Conservation (phyloP, 2,113 vertebrate species). For the Acanthochromis polyacanthus region DNA sequence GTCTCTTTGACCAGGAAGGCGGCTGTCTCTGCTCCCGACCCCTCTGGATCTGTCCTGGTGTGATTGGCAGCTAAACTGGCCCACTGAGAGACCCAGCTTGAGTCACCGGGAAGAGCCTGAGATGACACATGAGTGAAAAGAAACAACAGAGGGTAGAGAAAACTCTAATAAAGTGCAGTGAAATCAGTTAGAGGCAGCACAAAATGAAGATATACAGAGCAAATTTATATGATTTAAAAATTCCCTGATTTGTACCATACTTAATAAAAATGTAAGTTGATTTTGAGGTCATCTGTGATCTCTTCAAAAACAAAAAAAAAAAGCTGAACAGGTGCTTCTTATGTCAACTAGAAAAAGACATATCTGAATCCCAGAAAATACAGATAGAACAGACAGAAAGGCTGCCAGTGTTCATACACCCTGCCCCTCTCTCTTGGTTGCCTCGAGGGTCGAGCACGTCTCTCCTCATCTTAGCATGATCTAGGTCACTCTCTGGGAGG, state of each 20-base stretch:
- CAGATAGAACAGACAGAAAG: slow-evolving; percentile 8
- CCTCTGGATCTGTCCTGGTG: slow-evolving; percentile 92
- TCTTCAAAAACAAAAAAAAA: background rate
- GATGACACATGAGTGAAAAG: background rate
- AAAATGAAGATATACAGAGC: slow-evolving; percentile 19
- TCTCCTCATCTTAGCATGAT: slow-evolving; percentile 66
- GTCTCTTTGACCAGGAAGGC: slow-evolving; percentile 88
- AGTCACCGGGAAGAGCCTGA: slow-evolving; percentile 83
- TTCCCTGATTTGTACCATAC: background rate
- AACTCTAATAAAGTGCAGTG: slow-evolving; percentile 4
- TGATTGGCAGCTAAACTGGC: slow-evolving; percentile 96
- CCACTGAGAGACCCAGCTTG: slow-evolving; percentile 97
- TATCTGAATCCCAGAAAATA: slow-evolving; percentile 11
- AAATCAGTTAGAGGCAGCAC: background rate
- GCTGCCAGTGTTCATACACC: slow-evolving; percentile 14
- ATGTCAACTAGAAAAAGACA: slow-evolving; percentile 5
- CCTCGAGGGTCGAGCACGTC: slow-evolving; percentile 56
- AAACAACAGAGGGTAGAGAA: slow-evolving; percentile 18
- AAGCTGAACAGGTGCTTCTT: background rate
- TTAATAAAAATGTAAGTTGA: background rate
- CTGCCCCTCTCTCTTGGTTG: slow-evolving; percentile 24
- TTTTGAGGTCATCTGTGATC: background rate
- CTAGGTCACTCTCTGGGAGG: slow-evolving; percentile 71
- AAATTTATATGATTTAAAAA: background rate
- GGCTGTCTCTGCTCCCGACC: slow-evolving; percentile 87